Evolutionary conservation across 2,113 vertebrate genomes (phyloP).

Genomic region (Caracal caracal): DNA sequence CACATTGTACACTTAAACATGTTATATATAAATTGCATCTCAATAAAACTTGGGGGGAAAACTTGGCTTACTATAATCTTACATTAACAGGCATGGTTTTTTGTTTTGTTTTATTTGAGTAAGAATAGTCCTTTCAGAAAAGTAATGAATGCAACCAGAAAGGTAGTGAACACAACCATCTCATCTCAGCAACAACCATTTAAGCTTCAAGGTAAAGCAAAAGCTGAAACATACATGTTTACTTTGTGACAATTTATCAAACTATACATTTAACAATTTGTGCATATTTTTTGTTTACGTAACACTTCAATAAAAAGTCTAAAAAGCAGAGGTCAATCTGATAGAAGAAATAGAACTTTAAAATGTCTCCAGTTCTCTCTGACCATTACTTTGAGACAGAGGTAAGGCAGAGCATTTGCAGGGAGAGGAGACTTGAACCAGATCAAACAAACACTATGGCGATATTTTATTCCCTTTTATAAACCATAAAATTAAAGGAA

Average conservation of each 20-base stretch:
- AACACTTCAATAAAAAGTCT: neutral
- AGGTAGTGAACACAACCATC: neutral
- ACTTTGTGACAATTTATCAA: neutral
- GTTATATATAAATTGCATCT: neutral
- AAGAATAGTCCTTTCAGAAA: slow-evolving; percentile 6
- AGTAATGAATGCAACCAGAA: neutral
- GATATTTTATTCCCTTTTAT: neutral
- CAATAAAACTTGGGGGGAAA: neutral
- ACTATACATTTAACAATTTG: neutral
- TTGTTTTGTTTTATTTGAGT: neutral
- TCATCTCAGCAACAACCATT: neutral
- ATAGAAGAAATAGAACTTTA: neutral
- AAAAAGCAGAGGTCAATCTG: neutral
- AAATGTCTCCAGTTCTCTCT: neutral
- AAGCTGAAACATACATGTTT: neutral
- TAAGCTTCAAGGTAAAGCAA: neutral
- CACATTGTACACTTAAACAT: neutral
- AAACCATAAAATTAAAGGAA: neutral
- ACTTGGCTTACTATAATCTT: neutral
- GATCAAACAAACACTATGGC: neutral
- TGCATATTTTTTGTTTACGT: neutral
- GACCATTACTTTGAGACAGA: neutral
- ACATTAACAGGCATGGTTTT: neutral
- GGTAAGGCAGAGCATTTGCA: neutral
- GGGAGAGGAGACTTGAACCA: neutral